Evolutionary conservation across 2,113 vertebrate species (phyloP).

Genomic region (Tauraco erythrolophus): DNA sequence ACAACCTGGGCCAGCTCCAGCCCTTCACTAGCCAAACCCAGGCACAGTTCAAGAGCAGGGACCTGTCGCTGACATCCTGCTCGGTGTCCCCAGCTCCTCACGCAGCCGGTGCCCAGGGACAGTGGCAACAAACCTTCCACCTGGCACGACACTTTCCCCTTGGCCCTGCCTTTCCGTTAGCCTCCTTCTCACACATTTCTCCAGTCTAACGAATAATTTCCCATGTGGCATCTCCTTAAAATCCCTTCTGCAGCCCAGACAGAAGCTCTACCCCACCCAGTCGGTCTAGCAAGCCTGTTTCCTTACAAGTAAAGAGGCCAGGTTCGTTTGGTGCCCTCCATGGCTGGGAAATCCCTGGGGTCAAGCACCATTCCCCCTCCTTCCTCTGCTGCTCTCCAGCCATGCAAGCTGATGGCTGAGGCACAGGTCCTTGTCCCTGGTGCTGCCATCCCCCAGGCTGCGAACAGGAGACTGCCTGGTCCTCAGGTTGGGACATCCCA

Average conservation of each 20-base stretch:
- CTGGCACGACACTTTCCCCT: background rate
- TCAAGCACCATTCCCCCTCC: background rate
- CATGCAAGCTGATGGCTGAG: background rate
- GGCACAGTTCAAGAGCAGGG: background rate
- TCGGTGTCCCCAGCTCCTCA: fast-evolving
- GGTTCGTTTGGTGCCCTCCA: background rate
- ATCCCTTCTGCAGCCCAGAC: conserved; percentile 15
- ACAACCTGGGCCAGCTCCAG: background rate
- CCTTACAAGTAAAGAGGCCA: background rate
- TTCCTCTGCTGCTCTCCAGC: background rate
- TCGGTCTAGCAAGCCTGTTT: background rate
- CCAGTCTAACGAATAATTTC: background rate
- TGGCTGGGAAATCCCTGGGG: background rate
- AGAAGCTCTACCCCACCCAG: conserved; percentile 27
- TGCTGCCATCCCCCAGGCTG: background rate
- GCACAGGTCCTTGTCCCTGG: background rate
- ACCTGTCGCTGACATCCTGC: fast-evolving
- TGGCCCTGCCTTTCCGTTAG: background rate
- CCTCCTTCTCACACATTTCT: background rate
- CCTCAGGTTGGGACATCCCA: background rate
- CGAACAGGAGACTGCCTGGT: background rate
- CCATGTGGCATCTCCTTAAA: background rate
- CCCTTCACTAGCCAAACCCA: background rate
- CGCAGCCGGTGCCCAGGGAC: fast-evolving
- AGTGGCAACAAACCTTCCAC: background rate